Base-by-base conservation (phyloP, 2,888 invertebrate species). In the Parthenolecanium corni region DNA sequence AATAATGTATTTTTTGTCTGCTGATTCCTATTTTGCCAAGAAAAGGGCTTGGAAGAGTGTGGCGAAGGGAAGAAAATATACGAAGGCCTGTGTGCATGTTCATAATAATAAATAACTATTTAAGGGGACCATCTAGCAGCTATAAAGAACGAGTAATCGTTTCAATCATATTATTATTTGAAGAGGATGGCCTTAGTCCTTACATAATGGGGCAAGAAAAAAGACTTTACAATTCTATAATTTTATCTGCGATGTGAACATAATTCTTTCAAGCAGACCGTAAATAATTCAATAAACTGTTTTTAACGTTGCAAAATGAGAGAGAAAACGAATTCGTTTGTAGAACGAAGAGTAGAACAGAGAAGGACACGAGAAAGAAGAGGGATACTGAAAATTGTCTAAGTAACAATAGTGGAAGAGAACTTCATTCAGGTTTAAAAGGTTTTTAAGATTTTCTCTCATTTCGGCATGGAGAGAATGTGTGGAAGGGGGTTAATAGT, bases 261-360 rank as follows among this genome's bases (percentile, higher is more conserved):
- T 57, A 57, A 57, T 44, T 56, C 57, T 57, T 46, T 57, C 46
- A 57, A 57, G 57, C 57, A 57, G 57, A 57, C 57, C 46, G 46
- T 57, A 57, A 57, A 57, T 57, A 57, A 57, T 57, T 57, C 57
- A 57, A 57, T 57, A 57, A 46, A 57, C 57, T 42, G 31, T 57
- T 31, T 57, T 42, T 46, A 57, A 46, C 57, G 31, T 57, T 57
- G 46, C 42, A 24, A 24, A 57, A 57, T 46, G 46, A 46, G 44
- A 49, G 14, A 47, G 44, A 44, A 46, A 46, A 42, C 3, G 14
- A 42, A 14, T 14, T 38, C 38, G 38, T 11, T 38, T 42, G 44
- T 42, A 44, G n/a, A 40, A 40, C 11, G 21, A 21, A 5, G 36
- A 52, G 20, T 31, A 40, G 36, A 53, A 53, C 18, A 24, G 23